Conservation (phyloP, 23 tunicate species). For the Styela clava region DNA sequence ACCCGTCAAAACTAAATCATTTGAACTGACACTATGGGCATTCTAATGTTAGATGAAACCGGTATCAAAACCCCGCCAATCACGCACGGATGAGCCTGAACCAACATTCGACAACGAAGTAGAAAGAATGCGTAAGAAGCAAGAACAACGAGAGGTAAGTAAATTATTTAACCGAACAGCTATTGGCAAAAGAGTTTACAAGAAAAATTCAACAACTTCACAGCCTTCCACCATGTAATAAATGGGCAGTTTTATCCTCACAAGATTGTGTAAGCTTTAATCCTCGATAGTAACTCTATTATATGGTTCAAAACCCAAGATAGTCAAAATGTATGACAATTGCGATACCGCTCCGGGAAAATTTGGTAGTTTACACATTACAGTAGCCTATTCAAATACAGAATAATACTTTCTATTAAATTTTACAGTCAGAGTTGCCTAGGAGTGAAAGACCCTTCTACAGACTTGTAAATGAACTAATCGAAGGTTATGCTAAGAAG, state of each 20-base stretch:
- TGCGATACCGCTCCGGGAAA: no score
- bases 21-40: no score
- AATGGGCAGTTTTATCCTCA: neutral
- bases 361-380: no score
- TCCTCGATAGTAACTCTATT: no score
- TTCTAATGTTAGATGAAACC: no score
- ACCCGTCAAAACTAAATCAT: no score
- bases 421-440: neutral
- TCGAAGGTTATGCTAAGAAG: neutral
- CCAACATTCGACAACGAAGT: neutral
- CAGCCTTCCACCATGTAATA: neutral
- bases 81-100: neutral
- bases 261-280: no score
- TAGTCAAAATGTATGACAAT: no score
- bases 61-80: no score
- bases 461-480: neutral
- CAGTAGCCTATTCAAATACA: no score
- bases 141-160: neutral
- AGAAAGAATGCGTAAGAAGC: neutral
- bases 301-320: no score
- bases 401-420: no score
- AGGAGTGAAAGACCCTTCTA: neutral
- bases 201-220: neutral
- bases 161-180: neutral
- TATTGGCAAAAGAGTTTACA: neutral